Base-by-base conservation (phyloP, 2,888 invertebrate genomes). In the Lasioglossum oenotherae region DNA sequence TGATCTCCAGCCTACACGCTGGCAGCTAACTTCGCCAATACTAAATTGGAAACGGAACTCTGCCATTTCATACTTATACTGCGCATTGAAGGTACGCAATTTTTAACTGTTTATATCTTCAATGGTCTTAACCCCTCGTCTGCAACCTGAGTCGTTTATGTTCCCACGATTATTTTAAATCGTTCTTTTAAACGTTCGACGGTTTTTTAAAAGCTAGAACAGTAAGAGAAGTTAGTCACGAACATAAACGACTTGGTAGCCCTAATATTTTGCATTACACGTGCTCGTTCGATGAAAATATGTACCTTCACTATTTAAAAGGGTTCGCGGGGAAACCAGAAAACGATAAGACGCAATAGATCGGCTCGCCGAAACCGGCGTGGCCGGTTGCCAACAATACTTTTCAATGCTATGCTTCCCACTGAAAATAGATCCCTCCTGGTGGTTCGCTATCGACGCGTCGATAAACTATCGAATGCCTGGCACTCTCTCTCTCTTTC, bases 301-400 rank as follows among this genome's bases (percentile, higher is more conserved):
- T 44, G 44, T 44, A 69, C 27, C 27, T 14, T 60, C 10, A 23
- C 19, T 2, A 35, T 31, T 35, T 19, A 2, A 67, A 67, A 19
- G 35, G 67, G 12, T 78, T 64, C 46, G 14, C 23, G 41, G 27
- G 38, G 8, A 60, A 23, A 73, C 53, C 44, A 49, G 31, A 27
- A 44, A 73, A 23, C 27, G 27, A 72, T 31, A 75, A 74, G 46
- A 41, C 57, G 80, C 53, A 38, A 72, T 81, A 78, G 23, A 67
- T 67, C 31, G 27, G 44, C 74, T 57, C 31, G 53, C 4, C 44
- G 44, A 76, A 81, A 71, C 71, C 46, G 76, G 31, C 23, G 60
- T 81, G 85, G 85, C 85, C 73, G 14, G 44, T 41, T 79, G 86
- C 86, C 81, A 86, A 74, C 69, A 74, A 72, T 74, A 79, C 38